Evolutionary conservation across 2,888 invertebrate species (phyloP).

Genomic region (Xanthia icteritia): DNA sequence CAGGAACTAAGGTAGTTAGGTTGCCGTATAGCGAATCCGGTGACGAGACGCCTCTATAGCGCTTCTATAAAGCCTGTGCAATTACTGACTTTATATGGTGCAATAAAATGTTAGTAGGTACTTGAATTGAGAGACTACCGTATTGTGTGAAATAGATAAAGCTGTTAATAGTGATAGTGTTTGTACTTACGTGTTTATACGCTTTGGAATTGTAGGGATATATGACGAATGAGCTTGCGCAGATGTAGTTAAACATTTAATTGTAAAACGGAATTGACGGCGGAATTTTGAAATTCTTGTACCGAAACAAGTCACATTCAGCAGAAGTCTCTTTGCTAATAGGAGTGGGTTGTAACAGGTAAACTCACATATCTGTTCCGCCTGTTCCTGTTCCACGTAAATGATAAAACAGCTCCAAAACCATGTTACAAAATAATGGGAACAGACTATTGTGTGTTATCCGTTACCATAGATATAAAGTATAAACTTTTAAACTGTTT

Average conservation of each 20-base stretch:
- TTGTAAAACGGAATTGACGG: slow-evolving; percentile 64
- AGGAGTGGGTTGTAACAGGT: too few relatives aligned
- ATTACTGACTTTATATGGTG: slow-evolving; percentile 82
- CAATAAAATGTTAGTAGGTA: slow-evolving; percentile 78
- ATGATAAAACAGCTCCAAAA: too few relatives aligned
- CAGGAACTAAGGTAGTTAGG: slow-evolving; percentile 85
- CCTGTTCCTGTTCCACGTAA: too few relatives aligned
- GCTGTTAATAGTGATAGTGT: slow-evolving; percentile 69
- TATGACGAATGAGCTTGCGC: slow-evolving; percentile 76
- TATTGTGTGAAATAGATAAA: slow-evolving; percentile 61
- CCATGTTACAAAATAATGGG: too few relatives aligned
- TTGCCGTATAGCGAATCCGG: slow-evolving; percentile 83
- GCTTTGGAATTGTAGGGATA: slow-evolving; percentile 77
- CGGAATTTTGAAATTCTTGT: slow-evolving; percentile 20
- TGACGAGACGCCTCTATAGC: slow-evolving; percentile 88
- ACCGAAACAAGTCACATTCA: slow-evolving; percentile 12
- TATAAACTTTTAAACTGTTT: too few relatives aligned
- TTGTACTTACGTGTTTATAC: slow-evolving; percentile 71
- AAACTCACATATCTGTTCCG: too few relatives aligned
- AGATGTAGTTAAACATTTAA: slow-evolving; percentile 66
- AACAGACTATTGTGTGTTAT: too few relatives aligned
- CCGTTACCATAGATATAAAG: too few relatives aligned
- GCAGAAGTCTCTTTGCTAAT: background rate
- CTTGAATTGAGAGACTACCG: slow-evolving; percentile 51
- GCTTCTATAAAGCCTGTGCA: slow-evolving; percentile 71